Evolutionary conservation across 35 echinoderm and acorn worm genomes (phyloP).

Genomic region (Lytechinus pictus): DNA sequence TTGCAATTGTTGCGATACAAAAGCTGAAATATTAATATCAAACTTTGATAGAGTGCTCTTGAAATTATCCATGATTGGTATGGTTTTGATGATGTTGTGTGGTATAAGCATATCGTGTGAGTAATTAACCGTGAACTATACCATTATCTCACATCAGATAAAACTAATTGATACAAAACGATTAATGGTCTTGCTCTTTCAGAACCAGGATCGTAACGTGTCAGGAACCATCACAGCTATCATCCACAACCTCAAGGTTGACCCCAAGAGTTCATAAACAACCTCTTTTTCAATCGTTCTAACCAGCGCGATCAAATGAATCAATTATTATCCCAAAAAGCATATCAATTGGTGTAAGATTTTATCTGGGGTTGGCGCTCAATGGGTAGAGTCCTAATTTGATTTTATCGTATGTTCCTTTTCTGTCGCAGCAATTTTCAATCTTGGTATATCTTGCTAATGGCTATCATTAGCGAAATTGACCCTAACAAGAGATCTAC

Average conservation of each 20-base stretch:
- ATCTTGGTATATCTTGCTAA: not conserved
- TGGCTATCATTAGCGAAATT: constrained; percentile 18
- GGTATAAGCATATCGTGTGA: not conserved
- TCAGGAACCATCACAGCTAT: not conserved
- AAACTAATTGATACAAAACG: constrained; percentile 20
- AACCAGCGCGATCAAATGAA: constrained; percentile 9
- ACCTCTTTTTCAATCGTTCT: constrained; percentile 3
- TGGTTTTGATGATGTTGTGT: not conserved
- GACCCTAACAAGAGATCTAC: constrained; percentile 4
- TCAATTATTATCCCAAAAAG: constrained; percentile 20
- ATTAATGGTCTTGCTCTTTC: not conserved
- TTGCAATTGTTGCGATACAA: not conserved
- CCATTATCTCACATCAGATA: constrained; percentile 5
- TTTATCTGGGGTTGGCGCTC: not conserved
- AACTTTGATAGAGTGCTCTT: not conserved
- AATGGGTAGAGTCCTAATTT: constrained; percentile 37
- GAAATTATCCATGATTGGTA: not conserved
- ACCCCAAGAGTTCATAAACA: constrained; percentile 29
- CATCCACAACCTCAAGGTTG: constrained; percentile 21
- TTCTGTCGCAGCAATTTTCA: not conserved
- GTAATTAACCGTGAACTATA: not conserved
- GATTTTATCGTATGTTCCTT: constrained; percentile 9
- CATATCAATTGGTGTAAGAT: constrained; percentile 37
- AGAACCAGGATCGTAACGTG: not conserved
- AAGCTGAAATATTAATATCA: not conserved